phyloP scores from a whole-genome alignment of 2,888 invertebrate species.

The Uloborus plumipes region DNA sequence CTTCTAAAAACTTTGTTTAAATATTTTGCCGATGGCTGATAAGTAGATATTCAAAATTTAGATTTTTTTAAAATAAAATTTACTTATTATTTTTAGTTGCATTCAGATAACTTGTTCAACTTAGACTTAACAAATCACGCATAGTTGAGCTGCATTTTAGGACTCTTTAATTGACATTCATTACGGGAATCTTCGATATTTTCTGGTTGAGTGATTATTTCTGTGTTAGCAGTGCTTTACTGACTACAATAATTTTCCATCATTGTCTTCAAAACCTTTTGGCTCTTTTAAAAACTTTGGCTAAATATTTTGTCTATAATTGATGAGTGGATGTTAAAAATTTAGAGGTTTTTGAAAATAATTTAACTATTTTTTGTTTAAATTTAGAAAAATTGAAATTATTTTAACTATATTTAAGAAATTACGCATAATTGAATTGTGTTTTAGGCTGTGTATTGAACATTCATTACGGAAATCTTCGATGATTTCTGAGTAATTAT shows the following conservation, averaged over 20 bases:
- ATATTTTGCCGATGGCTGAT: constrained; percentile 6
- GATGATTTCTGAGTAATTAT: constrained; percentile 41
- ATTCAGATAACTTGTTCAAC: neutral
- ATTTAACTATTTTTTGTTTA: no score
- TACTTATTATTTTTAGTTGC: no score
- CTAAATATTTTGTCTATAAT: constrained; percentile 1
- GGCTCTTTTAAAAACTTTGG: no score
- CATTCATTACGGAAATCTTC: constrained; percentile 32
- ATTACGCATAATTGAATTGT: constrained; percentile 41
- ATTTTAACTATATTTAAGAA: neutral
- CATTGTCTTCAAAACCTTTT: neutral
- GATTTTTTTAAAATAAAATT: no score
- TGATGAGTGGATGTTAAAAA: neutral
- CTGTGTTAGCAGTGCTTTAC: neutral
- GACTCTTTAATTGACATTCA: constrained; percentile 55
- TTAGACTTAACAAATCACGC: constrained; percentile 1
- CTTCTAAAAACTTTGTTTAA: no score
- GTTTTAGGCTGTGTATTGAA: constrained; percentile 59
- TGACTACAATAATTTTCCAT: constrained; percentile 4
- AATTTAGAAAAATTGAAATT: neutral
- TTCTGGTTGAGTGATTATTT: constrained; percentile 43
- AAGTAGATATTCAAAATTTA: neutral
- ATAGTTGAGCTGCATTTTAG: constrained; percentile 54
- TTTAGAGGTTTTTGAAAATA: no score
- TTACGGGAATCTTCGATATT: constrained; percentile 31